Conservation (phyloP, 2,113 vertebrate genomes). For the Chlorodrepanis virens region DNA sequence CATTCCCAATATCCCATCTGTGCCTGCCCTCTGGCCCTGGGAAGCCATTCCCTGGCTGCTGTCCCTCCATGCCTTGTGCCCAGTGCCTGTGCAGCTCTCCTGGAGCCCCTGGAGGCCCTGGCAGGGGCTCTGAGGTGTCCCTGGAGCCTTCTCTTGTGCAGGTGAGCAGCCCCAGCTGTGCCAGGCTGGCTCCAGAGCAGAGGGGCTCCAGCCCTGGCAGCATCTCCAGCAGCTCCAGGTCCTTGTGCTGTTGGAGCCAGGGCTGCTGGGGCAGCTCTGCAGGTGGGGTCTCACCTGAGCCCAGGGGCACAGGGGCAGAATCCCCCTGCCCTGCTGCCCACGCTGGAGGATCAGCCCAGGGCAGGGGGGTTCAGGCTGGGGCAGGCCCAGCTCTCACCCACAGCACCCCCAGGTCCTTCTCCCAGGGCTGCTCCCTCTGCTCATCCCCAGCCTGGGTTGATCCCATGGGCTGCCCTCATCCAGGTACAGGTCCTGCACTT, state of each 20-base stretch:
- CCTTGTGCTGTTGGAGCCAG: not conserved
- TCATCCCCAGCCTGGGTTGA: not conserved
- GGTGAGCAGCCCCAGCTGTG: no score
- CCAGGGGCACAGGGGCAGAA: not conserved
- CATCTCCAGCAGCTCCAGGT: not conserved
- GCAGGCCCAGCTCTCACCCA: not conserved
- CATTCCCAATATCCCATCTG: no score
- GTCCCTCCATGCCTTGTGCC: no score
- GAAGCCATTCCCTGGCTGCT: no score
- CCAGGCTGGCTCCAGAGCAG: no score
- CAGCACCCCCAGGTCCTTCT: not conserved
- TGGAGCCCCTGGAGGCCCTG: no score
- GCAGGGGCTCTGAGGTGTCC: no score
- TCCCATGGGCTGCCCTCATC: rapidly evolving
- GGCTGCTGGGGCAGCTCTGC: not conserved
- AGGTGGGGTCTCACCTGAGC: not conserved
- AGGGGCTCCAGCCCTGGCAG: no score
- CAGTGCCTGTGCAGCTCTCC: no score
- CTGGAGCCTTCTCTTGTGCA: no score
- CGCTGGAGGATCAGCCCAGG: not conserved
- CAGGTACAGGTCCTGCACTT: rapidly evolving
- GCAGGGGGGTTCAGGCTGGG: not conserved
- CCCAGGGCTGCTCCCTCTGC: not conserved
- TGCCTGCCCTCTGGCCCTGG: no score
- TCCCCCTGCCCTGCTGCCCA: not conserved